Evolutionary conservation across 1,140 invertebrate genomes (phyloP), one percentile per base, ranked within the genome.

Genomic region (Halictus rubicundus): DNA sequence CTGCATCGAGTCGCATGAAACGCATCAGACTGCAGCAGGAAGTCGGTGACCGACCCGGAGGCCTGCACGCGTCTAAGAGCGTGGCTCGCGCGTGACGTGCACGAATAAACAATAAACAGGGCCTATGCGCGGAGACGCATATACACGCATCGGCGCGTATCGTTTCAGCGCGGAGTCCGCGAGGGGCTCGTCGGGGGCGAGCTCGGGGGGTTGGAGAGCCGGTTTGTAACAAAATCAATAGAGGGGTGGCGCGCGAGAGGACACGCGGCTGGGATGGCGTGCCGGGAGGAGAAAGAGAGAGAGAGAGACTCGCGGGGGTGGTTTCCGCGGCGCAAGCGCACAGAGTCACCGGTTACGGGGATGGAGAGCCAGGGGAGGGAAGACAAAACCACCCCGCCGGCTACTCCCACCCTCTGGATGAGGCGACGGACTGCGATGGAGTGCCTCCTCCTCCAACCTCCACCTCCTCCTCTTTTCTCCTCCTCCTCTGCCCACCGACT

Each of bases 221-320:
- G 87, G 90, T 90, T 92, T 92, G 91, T 92, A 92, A 92, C 92
- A 93, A 93, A 93, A 93, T 93, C 92, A 93, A 93, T 93, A 93
- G 92, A 93, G 92, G 92, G 92, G 92, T 92, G 91, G 91, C 87
- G 88, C 90, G 90, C 90, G 88, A 89, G 90, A 91, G 89, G 89
- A 90, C 88, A 87, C 86, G 89, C 87, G 88, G 85, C 72, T 65
- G 69, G 59, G 57, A 71, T 49, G 42, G 78, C 69, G 78, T 42
- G 78, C 71, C 72, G 63, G 73, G 69, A n/a, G n/a, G 37, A 25
- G 64, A 61, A 69, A 32, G 77, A 61, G 68, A 7, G 70, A 68
- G 74, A 57, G 52, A 42, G 63, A 68, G 60, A 64, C 78, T 71
- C 39, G 68, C 78, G 79, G 72, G 76, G 82, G 84, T 81, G 81